Percentiles rank a stretch among this genome's conserved stretches.
Conservation (phyloP, 2,113 vertebrate species). For the Cygnus buccinator region DNA sequence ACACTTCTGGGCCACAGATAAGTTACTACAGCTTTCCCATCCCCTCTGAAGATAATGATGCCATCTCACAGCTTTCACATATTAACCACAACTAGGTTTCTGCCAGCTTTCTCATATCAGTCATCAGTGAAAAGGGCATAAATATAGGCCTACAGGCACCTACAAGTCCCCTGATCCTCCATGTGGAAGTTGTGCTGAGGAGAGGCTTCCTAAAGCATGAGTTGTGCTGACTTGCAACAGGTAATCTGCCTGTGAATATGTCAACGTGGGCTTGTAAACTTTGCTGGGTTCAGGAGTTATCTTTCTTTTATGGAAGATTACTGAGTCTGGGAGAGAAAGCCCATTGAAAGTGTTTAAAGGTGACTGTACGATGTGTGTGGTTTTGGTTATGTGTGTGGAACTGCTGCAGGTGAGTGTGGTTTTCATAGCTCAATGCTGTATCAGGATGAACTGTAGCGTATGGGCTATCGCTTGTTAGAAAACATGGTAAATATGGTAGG, state of each 20-base stretch:
- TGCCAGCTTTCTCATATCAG: background rate
- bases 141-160: background rate
- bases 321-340: background rate
- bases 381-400: background rate
- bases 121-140: background rate
- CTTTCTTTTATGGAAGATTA: accelerated
- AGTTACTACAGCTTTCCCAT: background rate
- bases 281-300: background rate
- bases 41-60: accelerated
- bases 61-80: background rate
- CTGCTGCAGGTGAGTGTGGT: no score
- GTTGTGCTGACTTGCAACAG: accelerated
- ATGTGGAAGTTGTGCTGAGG: background rate
- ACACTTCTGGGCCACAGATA: background rate
- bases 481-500: no score
- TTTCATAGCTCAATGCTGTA: no score
- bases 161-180: accelerated
- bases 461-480: no score
- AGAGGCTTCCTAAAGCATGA: background rate
- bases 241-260: accelerated
- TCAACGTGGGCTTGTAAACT: background rate
- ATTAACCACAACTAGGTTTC: background rate
- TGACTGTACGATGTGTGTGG: background rate
- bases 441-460: no score
- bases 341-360: background rate